These are phyloP conservation scores for Caranx melampygus DNA, from an alignment of 2,113 vertebrate species.

Conservation along the genomic window DNA sequence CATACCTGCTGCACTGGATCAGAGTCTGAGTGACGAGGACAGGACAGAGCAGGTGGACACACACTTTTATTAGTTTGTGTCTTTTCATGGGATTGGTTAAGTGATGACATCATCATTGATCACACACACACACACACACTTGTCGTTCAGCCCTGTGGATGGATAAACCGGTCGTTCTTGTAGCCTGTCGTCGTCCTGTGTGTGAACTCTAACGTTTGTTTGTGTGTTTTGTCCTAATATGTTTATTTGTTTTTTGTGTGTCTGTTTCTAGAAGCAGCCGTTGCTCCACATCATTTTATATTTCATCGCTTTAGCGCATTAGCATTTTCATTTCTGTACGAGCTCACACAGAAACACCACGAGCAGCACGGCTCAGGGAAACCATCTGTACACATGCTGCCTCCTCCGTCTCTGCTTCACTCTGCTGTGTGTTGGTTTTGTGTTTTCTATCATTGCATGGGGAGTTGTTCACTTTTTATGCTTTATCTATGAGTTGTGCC, in stretches of 20 bases:
- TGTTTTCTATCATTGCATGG: constrained; percentile 17
- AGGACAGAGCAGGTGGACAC: not conserved
- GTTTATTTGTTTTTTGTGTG: not conserved
- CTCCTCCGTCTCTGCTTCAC: constrained; percentile 7
- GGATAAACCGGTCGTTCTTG: not conserved
- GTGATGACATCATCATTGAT: not conserved
- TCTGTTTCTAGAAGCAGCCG: not conserved
- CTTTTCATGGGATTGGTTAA: not conserved
- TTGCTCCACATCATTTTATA: not conserved
- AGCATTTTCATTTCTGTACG: not conserved
- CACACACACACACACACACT: no score
- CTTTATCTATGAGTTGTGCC: not conserved
- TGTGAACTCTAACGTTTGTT: not conserved
- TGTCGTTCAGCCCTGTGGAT: not conserved
- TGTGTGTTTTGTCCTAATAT: constrained; percentile 7
- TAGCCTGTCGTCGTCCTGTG: not conserved
- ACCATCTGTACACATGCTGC: constrained; percentile 8
- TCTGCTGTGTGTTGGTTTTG: not conserved
- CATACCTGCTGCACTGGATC: no score
- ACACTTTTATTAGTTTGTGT: not conserved
- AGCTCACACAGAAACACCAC: not conserved
- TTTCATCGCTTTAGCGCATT: not conserved
- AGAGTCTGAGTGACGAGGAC: not conserved
- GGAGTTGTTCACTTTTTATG: constrained; percentile 1
- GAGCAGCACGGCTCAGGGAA: not conserved